Evolutionary conservation across 2,888 invertebrate genomes (phyloP), one percentile per base, ranked within the genome.

Genomic region (Volucella inanis): DNA sequence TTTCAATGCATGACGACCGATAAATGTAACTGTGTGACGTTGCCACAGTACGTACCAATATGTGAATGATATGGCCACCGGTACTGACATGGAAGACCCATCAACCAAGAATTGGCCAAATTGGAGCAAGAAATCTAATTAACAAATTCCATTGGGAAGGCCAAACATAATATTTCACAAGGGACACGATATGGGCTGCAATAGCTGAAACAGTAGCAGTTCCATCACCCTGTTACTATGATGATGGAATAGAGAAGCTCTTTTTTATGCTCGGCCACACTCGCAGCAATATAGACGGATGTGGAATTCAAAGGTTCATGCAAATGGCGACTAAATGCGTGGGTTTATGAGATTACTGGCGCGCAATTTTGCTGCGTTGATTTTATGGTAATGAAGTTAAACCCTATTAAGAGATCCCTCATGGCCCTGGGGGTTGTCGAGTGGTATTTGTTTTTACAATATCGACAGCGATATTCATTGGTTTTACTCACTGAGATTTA

Each of bases 41-140:
- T 22, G 22, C 22, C 22, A 22, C 1, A 1, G 22, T 22, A 22
- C 1, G 22, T 22, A 22, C 4, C 2, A 22, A 22, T 22, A 22
- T 22, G 22, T 22, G 22, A 22, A 22, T 22, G 22, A 22, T 22
- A 22, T 3, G 1, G 22, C 22, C 22, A 22, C 4, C 22, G 22
- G 22, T 22, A 3, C 3, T 3, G 3, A 22, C 22, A 4, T 22
- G 22, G 4, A 22, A 31, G 38, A 1, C 45, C 65, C 78, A 71
- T 39, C 70, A 59, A 15, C 70, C 62, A 81, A 81, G 76, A 81
- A 85, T 81, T 81, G 85, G 76, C 76, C 62, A 81, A 81, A 85
- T 81, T 85, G 71, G 71, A 81, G 67, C 72, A 76, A 85, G 85
- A 85, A 85, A 85, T 85, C 85, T 81, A 85, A 85, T 85, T 85